Conservation (phyloP, 2,113 vertebrate species). For the Trichechus manatus region DNA sequence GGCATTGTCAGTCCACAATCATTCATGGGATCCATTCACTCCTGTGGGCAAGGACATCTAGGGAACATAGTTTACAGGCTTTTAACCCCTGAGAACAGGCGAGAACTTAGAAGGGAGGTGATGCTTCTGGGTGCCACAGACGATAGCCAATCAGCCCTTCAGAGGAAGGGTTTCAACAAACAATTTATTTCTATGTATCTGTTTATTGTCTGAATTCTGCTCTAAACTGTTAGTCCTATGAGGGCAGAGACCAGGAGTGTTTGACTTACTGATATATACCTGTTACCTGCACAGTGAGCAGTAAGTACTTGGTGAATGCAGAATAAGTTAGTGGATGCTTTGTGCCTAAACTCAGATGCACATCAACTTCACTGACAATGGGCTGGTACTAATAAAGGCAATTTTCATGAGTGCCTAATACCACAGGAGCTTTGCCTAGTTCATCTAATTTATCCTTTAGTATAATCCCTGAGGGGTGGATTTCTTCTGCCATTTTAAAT, state of each 20-base stretch:
- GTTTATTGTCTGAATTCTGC: too few species aligned
- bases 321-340: not conserved
- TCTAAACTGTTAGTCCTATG: too few species aligned
- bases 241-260: not conserved
- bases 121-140: rapidly evolving
- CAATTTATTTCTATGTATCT: not conserved
- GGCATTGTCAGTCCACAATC: rapidly evolving
- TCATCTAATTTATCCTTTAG: not conserved
- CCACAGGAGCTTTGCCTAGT: rapidly evolving
- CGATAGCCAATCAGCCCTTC: not conserved
- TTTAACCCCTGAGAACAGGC: not conserved
- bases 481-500: not conserved
- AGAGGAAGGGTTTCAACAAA: not conserved
- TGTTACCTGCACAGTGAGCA: not conserved
- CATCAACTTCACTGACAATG: not conserved
- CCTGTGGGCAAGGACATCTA: too few species aligned
- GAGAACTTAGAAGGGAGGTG: not conserved
- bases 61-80: not conserved
- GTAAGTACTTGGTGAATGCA: too few species aligned
- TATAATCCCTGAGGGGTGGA: rapidly evolving
- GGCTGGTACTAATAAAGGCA: too few species aligned
- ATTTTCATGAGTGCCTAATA: rapidly evolving
- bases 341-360: too few species aligned
- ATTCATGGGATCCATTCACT: not conserved
- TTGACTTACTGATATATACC: not conserved